Percentiles rank a stretch among this genome's conserved stretches.
phyloP scores from a whole-genome alignment of 1,140 invertebrate genomes.

The Carposina sasakii region DNA sequence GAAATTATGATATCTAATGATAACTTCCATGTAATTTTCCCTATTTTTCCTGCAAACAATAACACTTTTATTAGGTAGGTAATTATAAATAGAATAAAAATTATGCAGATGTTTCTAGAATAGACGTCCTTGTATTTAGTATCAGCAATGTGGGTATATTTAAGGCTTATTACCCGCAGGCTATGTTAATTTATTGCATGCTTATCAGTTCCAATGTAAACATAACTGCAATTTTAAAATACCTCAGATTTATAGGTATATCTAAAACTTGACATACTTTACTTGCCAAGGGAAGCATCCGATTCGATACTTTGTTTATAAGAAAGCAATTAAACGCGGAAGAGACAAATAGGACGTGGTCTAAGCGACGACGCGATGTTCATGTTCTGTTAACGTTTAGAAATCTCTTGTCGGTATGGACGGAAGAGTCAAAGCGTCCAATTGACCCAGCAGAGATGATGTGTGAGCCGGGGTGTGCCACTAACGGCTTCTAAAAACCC shows the following conservation, averaged over 20 bases:
- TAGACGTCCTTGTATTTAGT: slow-evolving; percentile 44
- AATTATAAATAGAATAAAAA: no score
- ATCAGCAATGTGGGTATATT: slow-evolving; percentile 45
- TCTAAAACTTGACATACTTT: slow-evolving; percentile 17
- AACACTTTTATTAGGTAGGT: no score
- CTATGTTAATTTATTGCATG: slow-evolving; percentile 51
- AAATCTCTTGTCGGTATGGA: slow-evolving; percentile 20
- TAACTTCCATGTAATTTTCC: no score
- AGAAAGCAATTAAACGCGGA: no score
- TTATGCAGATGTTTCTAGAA: slow-evolving; percentile 24
- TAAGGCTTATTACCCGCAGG: slow-evolving; percentile 54
- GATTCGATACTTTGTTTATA: no score
- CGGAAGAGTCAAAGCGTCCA: slow-evolving; percentile 28
- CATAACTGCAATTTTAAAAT: slow-evolving; percentile 25
- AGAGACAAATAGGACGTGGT: no score
- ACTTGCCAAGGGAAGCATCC: no score
- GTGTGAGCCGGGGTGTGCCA: slow-evolving; percentile 37
- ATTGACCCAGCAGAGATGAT: slow-evolving; percentile 45
- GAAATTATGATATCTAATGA: no score
- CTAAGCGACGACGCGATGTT: no score
- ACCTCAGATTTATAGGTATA: slow-evolving; percentile 23
- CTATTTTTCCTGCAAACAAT: no score
- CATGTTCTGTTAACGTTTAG: slow-evolving; percentile 17
- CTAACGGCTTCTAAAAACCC: slow-evolving; percentile 59
- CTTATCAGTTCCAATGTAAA: slow-evolving; percentile 31